Evolutionary conservation across 1,140 invertebrate species (phyloP), one percentile per base, ranked within the genome.

Genomic region (Anastrepha ludens): DNA sequence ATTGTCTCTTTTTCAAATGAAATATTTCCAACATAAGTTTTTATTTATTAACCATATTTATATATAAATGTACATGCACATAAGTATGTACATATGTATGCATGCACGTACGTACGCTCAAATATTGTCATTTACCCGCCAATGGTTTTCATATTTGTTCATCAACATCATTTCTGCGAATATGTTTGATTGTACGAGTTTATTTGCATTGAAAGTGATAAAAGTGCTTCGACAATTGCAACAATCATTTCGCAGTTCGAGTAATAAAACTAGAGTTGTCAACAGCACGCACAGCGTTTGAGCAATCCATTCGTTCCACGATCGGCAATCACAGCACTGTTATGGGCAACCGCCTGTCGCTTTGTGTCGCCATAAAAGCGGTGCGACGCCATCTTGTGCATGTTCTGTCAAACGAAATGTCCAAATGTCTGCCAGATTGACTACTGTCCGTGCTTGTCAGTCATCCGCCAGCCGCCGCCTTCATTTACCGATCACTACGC

Each of bases 331-430:
- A 29, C 47, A 50, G 41, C 60, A 39, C 74, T n/a, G 41, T 81
- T 81, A 81, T 81, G 47, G 74, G 74, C 74, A 81, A 55, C 74
- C 74, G 74, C 44, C 74, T n/a, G 74, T 81, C 74, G 47, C 74
- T 81, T 81, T 81, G 74, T 81, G 74, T 58, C 74, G 74, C 74
- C 74, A 81, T 81, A 81, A 81, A 81, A 81, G 74, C 74, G 17
- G 47, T n/a, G n/a, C 74, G 47, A 81, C 74, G 74, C 47, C 74
- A 81, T 81, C 74, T 81, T 81, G 74, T 81, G 74, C 74, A 81
- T 81, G 74, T 81, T 55, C 74, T 81, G 74, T 81, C 74, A 81
- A 81, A 81, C 41, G 74, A 81, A 81, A 55, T 81, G 74, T 81
- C 74, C 74, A 81, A 58, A 81, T 55, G 74, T 55, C 47, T 29